Evolutionary conservation across 2,888 invertebrate genomes (phyloP), one percentile per base, ranked within the genome.

Genomic region (Drosophila ochracea): DNA sequence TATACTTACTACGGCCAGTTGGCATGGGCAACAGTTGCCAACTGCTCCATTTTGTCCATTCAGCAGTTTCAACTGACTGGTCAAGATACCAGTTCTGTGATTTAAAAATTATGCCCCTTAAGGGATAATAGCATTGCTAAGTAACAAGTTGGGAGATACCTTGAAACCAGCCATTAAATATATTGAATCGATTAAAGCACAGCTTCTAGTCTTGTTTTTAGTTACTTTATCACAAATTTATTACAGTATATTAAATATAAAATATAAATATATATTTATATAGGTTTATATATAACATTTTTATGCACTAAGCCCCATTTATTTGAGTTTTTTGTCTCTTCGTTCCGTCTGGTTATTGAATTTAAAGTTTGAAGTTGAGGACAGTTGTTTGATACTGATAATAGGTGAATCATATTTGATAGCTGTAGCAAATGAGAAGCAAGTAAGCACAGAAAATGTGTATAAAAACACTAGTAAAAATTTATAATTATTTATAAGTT

Each of bases 1-100:
- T 79, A 80, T 72, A 79, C 72, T 58, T 67, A 68, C 72, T 53
- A 60, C 47, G 59, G 53, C 50, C 57, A 60, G 68, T 75, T 75
- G 76, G 63, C 68, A 30, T 39, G 52, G 55, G 30, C 52, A 53
- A 68, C 68, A 74, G 60, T 78, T 78, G 79, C 79, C 61, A 66
- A 66, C n/a, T 73, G 53, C 21, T 50, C 59, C 37, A 7, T 58
- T 54, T 21, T 21, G 76, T 59, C 68, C 71, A 75, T 43, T 75
- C 80, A 79, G 78, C 65, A 41, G 59, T 21, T 25, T 60, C 41
- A 21, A 25, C 49, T 47, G 55, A 31, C 55, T 62, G 65, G 65
- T 58, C 57, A 62, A 58, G 41, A 73, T 57, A 57, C 39, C 52
- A 10, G 21, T 21, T 19, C 41, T 31, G 21, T 53, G 62, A 62